Evolutionary conservation across 2,113 vertebrate species (phyloP).

Genomic region (Petromus typicus): DNA sequence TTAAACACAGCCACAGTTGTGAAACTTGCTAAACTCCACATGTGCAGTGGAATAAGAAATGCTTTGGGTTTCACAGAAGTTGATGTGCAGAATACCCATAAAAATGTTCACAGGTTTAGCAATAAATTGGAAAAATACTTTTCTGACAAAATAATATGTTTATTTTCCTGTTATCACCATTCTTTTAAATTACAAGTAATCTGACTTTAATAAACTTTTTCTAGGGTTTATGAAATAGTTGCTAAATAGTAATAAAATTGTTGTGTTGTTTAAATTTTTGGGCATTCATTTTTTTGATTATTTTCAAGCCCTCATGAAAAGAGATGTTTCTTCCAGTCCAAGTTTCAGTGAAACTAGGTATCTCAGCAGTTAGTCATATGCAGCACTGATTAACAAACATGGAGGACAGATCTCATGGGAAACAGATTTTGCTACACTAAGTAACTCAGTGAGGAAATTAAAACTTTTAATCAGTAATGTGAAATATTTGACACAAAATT

Average conservation of each 20-base stretch:
- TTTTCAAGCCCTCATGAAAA: slow-evolving; percentile 78
- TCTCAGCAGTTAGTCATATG: slow-evolving; percentile 74
- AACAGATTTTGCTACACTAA: slow-evolving; percentile 74
- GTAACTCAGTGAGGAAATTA: slow-evolving; percentile 55
- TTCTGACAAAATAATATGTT: slow-evolving; percentile 21
- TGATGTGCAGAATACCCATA: not conserved
- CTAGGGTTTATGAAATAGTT: slow-evolving; percentile 74
- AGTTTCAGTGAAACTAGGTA: slow-evolving; percentile 67
- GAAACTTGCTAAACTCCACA: not conserved
- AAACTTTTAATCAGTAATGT: slow-evolving; percentile 32
- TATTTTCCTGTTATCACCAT: slow-evolving; percentile 44
- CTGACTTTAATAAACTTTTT: slow-evolving; percentile 77
- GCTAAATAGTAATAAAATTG: slow-evolving; percentile 77
- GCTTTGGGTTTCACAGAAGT: not conserved
- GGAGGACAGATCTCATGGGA: not conserved
- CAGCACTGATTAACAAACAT: slow-evolving; percentile 66
- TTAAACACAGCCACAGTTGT: not conserved
- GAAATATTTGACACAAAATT: slow-evolving; percentile 41
- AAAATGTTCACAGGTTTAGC: not conserved
- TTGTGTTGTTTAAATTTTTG: slow-evolving; percentile 72
- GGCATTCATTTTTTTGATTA: slow-evolving; percentile 58
- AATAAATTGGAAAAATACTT: slow-evolving; percentile 30
- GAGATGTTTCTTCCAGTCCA: slow-evolving; percentile 71
- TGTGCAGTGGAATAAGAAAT: not conserved
- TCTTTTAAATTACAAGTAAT: slow-evolving; percentile 70